A percentile compares a stretch with the other conserved stretches of the same genome.
Evolutionary conservation across 2,113 vertebrate species (phyloP).

Genomic region (Pangasianodon hypophthalmus): DNA sequence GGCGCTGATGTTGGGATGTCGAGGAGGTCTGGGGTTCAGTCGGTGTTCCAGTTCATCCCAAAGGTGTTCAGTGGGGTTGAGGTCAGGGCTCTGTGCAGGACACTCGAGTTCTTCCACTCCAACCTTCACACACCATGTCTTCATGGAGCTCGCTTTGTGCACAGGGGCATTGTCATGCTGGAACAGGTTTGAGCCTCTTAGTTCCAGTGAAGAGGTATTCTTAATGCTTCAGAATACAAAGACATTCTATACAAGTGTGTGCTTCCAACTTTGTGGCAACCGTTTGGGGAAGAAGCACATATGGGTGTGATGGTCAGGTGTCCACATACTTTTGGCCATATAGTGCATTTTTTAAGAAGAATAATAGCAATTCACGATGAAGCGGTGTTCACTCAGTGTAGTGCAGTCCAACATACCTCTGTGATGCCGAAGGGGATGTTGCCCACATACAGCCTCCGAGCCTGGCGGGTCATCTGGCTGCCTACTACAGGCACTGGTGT

Average conservation of each 20-base stretch:
- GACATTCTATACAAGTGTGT: neutral
- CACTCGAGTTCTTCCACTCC: too few species aligned
- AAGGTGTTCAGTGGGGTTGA: too few species aligned
- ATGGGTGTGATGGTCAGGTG: neutral
- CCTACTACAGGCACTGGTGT: slow-evolving; percentile 91
- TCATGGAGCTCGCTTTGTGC: too few species aligned
- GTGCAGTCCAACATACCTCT: slow-evolving; percentile 72
- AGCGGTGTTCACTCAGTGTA: neutral
- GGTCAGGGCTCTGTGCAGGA: too few species aligned
- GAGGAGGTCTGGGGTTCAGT: too few species aligned
- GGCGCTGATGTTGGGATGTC: too few species aligned
- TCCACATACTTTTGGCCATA: neutral
- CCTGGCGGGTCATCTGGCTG: slow-evolving; percentile 93
- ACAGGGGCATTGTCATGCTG: too few species aligned
- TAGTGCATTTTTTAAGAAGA: neutral
- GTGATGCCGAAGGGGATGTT: slow-evolving; percentile 95
- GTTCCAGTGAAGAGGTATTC: too few species aligned
- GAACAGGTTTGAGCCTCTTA: too few species aligned
- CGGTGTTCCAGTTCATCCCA: too few species aligned
- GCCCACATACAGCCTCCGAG: slow-evolving; percentile 89
- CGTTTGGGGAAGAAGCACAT: neutral
- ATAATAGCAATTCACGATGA: neutral
- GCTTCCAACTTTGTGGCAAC: neutral
- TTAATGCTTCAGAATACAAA: too few species aligned
- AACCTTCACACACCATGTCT: too few species aligned